Conservation (phyloP, 1,140 invertebrate genomes). For the Protaetia brevitarsis region DNA sequence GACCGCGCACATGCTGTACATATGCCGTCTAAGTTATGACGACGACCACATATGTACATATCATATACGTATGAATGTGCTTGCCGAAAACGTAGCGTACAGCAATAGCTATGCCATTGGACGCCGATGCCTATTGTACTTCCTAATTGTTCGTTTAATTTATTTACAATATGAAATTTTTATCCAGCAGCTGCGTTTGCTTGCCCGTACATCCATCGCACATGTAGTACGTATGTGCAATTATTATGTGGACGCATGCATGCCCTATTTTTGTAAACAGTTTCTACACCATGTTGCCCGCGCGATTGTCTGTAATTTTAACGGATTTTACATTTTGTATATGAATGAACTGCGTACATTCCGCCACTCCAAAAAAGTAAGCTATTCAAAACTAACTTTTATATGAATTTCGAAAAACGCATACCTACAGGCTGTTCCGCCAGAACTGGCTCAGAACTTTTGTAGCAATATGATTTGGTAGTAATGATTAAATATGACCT, state of each 20-base stretch:
- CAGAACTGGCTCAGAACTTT: no score
- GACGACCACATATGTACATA: constrained; percentile 31
- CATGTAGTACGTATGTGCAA: background rate
- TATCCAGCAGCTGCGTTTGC: constrained; percentile 9
- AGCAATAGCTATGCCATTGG: background rate
- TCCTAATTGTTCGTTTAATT: constrained; percentile 14
- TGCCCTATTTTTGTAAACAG: background rate
- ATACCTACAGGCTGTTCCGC: no score
- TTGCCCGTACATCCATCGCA: background rate
- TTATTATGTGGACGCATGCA: background rate
- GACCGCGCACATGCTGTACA: constrained; percentile 49
- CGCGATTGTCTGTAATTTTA: background rate
- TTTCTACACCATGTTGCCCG: background rate
- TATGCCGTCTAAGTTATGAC: constrained; percentile 38
- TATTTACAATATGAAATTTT: constrained; percentile 16
- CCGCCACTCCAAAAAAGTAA: no score
- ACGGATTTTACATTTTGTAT: background rate
- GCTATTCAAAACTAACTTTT: no score
- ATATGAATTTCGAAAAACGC: no score
- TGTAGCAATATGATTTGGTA: no score
- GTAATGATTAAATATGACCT: no score
- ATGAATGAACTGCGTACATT: no score
- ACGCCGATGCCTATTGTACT: constrained; percentile 3
- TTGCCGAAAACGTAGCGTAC: no score
- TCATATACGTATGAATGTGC: no score